Percentiles rank a stretch among this genome's conserved stretches.
Evolutionary conservation across 2,113 vertebrate species (phyloP).

Genomic region (Marcusenius ussheri): DNA sequence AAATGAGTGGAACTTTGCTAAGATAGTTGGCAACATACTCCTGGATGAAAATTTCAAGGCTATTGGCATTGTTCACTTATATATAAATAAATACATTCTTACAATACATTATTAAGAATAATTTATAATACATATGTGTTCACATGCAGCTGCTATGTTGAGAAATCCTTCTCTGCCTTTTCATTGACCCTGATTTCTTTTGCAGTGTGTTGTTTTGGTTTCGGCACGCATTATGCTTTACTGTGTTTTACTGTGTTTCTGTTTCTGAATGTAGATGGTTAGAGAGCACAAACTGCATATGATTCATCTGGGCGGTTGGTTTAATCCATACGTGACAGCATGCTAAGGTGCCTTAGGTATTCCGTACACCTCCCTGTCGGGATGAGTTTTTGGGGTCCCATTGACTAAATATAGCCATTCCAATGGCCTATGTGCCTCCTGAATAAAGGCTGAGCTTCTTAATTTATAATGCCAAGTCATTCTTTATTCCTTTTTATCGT

Average conservation of each 20-base stretch:
- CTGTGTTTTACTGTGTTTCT: neutral
- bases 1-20: neutral
- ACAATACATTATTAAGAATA: neutral
- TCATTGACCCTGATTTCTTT: neutral
- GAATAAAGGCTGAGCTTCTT: neutral
- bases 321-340: neutral
- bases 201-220: neutral
- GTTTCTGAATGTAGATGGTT: neutral
- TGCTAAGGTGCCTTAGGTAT: neutral
- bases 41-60: neutral
- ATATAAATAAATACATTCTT: neutral
- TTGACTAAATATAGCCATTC: neutral
- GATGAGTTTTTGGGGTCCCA: neutral
- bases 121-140: neutral
- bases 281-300: neutral
- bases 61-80: neutral
- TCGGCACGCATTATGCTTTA: neutral
- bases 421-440: neutral
- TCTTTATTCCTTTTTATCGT: neutral
- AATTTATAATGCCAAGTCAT: neutral
- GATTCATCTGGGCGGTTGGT: neutral
- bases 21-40: neutral
- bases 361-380: neutral
- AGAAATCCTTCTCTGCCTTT: neutral
- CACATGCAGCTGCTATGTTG: neutral